Conservation (phyloP, 1,140 invertebrate genomes). For the Leptinotarsa defecta region DNA sequence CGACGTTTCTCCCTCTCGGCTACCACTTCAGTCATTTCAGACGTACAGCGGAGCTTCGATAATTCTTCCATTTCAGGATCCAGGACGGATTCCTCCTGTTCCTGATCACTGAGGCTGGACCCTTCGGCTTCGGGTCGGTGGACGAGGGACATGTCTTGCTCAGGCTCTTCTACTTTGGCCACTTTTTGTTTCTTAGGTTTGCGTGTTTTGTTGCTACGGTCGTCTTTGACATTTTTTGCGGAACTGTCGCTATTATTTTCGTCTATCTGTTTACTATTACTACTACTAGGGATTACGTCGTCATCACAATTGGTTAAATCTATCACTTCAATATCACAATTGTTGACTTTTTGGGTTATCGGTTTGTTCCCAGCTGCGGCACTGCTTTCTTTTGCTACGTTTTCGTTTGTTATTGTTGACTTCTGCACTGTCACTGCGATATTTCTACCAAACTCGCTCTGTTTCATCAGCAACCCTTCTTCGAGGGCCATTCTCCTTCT, state of each 20-base stretch:
- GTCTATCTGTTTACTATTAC: slow-evolving; percentile 11
- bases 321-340: slow-evolving; percentile 53
- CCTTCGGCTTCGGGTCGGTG: slow-evolving; percentile 60
- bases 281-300: slow-evolving; percentile 42
- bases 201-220: slow-evolving; percentile 42
- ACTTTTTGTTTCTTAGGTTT: slow-evolving; percentile 38
- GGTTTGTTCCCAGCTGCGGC: slow-evolving; percentile 17
- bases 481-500: slow-evolving; percentile 55
- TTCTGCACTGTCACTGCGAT: slow-evolving; percentile 52
- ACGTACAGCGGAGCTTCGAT: slow-evolving; percentile 81
- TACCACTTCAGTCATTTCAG: slow-evolving; percentile 83
- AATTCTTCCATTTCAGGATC: slow-evolving; percentile 79
- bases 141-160: slow-evolving; percentile 58
- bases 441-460: slow-evolving; percentile 42
- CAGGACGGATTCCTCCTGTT: slow-evolving; percentile 60
- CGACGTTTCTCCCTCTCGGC: slow-evolving; percentile 80
- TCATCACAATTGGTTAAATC: slow-evolving; percentile 55
- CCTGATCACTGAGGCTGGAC: slow-evolving; percentile 59
- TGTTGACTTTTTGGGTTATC: slow-evolving; percentile 29
- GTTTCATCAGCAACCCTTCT: slow-evolving; percentile 26
- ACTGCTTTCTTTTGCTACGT: slow-evolving; percentile 36
- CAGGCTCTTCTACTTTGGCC: slow-evolving; percentile 26
- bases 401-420: slow-evolving; percentile 49
- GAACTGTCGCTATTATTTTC: slow-evolving; percentile 30
- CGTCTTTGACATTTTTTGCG: slow-evolving; percentile 39